Evolutionary conservation across 92 coral and sea anemone genomes (phyloP).

Genomic region (Galaxea fascicularis): DNA sequence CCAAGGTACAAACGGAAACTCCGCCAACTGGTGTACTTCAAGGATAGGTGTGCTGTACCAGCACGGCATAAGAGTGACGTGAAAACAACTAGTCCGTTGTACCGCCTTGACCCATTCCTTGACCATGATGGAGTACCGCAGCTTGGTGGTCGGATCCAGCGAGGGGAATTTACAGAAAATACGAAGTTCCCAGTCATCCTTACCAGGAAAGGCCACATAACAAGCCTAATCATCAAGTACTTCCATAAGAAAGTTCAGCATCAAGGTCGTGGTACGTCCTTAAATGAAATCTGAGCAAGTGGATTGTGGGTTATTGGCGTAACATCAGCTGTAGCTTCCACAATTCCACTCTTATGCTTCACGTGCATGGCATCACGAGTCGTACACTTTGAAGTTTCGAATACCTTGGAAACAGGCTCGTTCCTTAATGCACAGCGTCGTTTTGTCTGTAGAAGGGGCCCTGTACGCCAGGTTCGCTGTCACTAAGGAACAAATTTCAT

Average conservation of each 20-base stretch:
- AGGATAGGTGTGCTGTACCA: neutral
- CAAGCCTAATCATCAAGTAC: slow-evolving; percentile 26
- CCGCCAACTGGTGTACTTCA: neutral
- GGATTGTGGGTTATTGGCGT: slow-evolving; percentile 63
- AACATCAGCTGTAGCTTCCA: neutral
- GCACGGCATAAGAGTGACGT: slow-evolving; percentile 17
- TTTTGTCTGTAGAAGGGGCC: slow-evolving; percentile 41
- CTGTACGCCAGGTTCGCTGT: slow-evolving; percentile 42
- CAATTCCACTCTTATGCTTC: too few species aligned
- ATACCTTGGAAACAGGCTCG: slow-evolving; percentile 36
- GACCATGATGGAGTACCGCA: slow-evolving; percentile 44
- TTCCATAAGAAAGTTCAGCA: slow-evolving; percentile 41
- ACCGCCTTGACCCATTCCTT: slow-evolving; percentile 47
- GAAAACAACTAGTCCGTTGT: slow-evolving; percentile 8
- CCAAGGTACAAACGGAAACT: neutral
- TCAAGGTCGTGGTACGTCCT: slow-evolving; percentile 56
- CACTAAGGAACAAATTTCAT: slow-evolving; percentile 51
- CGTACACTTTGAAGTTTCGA: slow-evolving; percentile 30
- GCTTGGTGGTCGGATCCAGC: slow-evolving; percentile 47
- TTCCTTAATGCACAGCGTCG: slow-evolving; percentile 33
- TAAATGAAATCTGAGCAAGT: slow-evolving; percentile 27
- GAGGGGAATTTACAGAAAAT: slow-evolving; percentile 1
- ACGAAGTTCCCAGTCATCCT: slow-evolving; percentile 49
- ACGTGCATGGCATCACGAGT: slow-evolving; percentile 47
- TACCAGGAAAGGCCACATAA: slow-evolving; percentile 22